Evolutionary conservation across 2,113 vertebrate species (phyloP).

Genomic region (Lepidiolamprologus cunningtoni): DNA sequence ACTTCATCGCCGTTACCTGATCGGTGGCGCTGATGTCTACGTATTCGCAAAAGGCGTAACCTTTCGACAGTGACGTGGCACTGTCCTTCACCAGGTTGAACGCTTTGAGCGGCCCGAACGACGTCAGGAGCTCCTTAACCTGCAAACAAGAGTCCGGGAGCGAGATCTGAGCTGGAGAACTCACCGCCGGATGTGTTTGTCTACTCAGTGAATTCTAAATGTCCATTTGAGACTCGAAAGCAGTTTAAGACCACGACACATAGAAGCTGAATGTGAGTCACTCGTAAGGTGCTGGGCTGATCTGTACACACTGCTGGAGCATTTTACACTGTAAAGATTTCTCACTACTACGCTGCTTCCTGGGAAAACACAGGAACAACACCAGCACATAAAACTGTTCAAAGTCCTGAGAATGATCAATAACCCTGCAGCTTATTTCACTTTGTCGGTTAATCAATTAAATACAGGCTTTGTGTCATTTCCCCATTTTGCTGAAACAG

Average conservation of each 20-base stretch:
- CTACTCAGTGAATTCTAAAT: conserved; percentile 5
- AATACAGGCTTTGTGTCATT: neutral
- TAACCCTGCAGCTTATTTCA: neutral
- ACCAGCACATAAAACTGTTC: neutral
- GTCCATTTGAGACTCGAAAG: conserved; percentile 16
- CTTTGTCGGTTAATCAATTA: neutral
- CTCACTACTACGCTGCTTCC: neutral
- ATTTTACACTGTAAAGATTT: neutral
- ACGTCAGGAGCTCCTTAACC: conserved; percentile 76
- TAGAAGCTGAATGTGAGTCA: neutral
- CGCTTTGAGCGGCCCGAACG: conserved; percentile 74
- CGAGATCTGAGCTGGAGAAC: neutral
- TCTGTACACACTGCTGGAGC: neutral
- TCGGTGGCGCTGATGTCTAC: conserved; percentile 72
- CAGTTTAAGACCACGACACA: neutral
- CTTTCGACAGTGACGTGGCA: conserved; percentile 75
- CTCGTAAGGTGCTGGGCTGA: neutral
- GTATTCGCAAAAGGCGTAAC: conserved; percentile 77
- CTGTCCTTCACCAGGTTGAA: conserved; percentile 79
- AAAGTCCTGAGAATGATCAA: neutral
- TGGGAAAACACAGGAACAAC: neutral
- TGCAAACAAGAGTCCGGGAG: conserved; percentile 39
- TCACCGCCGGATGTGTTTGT: neutral
- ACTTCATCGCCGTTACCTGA: conserved; percentile 42
- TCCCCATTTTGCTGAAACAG: neutral